Conservation (phyloP, 1,140 invertebrate genomes). For the Cydia pomonella region DNA sequence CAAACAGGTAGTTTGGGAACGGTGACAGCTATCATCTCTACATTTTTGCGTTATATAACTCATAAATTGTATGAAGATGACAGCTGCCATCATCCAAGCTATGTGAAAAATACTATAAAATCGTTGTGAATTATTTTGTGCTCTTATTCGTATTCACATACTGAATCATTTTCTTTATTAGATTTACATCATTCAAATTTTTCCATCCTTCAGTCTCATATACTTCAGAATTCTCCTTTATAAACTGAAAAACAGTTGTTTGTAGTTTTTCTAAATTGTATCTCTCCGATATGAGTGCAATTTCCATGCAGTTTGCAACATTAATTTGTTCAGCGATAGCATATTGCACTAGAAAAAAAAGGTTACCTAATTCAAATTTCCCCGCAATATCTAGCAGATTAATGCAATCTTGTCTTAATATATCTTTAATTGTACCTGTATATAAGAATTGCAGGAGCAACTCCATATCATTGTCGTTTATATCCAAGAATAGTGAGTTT, state of each 20-base stretch:
- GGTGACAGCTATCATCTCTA: no score
- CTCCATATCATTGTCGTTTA: slow-evolving; percentile 53
- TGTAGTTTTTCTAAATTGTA: slow-evolving; percentile 55
- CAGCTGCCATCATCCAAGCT: no score
- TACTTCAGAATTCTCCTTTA: slow-evolving; percentile 55
- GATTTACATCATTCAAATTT: slow-evolving; percentile 54
- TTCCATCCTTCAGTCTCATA: slow-evolving; percentile 61
- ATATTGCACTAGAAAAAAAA: slow-evolving; percentile 47
- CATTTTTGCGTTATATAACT: no score
- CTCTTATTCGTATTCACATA: slow-evolving; percentile 37
- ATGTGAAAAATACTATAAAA: no score
- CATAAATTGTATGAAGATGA: no score
- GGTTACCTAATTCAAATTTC: slow-evolving; percentile 55
- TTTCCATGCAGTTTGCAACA: slow-evolving; percentile 60
- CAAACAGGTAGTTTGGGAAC: no score
- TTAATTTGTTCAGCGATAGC: slow-evolving; percentile 50
- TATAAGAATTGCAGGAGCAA: slow-evolving; percentile 63
- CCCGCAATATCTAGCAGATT: slow-evolving; percentile 53
- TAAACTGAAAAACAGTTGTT: slow-evolving; percentile 52
- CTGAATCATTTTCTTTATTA: slow-evolving; percentile 62
- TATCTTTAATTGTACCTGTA: slow-evolving; percentile 56
- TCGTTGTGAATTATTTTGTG: background rate
- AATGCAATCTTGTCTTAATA: slow-evolving; percentile 46
- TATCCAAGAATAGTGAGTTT: slow-evolving; percentile 47
- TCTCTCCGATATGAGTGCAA: slow-evolving; percentile 59